These are phyloP conservation scores for Abrostola tripartita DNA, from an alignment of 2,888 invertebrate genomes.

Conservation along the genomic window DNA sequence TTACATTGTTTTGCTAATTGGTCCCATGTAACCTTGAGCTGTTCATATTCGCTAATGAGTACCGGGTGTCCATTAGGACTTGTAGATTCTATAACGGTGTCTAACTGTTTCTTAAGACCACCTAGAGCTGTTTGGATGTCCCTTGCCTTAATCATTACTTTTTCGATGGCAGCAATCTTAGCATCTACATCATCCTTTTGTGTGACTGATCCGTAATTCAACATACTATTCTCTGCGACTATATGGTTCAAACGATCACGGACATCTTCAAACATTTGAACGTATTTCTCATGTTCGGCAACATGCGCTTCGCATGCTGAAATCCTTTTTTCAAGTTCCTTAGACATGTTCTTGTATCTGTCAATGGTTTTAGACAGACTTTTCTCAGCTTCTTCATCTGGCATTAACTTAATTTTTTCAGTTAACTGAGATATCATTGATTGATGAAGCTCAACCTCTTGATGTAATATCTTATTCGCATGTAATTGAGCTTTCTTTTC, in stretches of 20 bases:
- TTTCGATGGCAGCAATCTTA: conserved; percentile 92
- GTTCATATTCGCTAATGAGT: conserved; percentile 92
- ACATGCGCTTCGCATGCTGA: conserved; percentile 91
- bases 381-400: conserved; percentile 93
- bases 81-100: conserved; percentile 92
- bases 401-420: conserved; percentile 93
- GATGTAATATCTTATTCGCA: conserved; percentile 92
- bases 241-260: conserved; percentile 94
- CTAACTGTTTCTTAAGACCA: conserved; percentile 91
- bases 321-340: conserved; percentile 91
- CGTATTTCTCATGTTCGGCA: conserved; percentile 93
- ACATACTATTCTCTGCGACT: conserved; percentile 92
- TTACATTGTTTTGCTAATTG: conserved; percentile 92
- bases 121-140: conserved; percentile 92
- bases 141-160: conserved; percentile 91
- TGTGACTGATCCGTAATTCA: conserved; percentile 93
- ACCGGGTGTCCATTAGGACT: conserved; percentile 93
- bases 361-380: conserved; percentile 92
- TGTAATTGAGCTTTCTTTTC: conserved; percentile 97
- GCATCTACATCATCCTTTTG: conserved; percentile 94
- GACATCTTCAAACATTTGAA: conserved; percentile 94
- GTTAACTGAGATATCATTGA: conserved; percentile 94
- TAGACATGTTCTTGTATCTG: conserved; percentile 91
- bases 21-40: conserved; percentile 92
- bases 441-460: conserved; percentile 95